Percentiles rank a stretch among this genome's conserved stretches.
Conservation (phyloP, 1,140 invertebrate genomes). For the Drosophila kohkoa region DNA sequence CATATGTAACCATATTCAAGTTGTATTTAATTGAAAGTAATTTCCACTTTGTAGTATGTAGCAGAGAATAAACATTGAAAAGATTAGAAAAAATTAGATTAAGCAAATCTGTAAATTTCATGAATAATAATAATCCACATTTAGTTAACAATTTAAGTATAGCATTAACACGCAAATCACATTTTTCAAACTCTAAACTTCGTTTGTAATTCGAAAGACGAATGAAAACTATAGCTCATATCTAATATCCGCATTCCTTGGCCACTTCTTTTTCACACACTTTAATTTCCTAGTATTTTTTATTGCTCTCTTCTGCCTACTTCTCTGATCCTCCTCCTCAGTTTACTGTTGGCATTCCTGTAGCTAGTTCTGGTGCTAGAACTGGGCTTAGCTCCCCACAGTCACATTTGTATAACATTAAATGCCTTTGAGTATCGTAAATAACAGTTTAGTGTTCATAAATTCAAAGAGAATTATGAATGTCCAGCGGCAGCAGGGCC, state of each 20-base stretch:
- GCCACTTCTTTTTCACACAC: slow-evolving; percentile 4
- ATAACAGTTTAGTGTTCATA: slow-evolving; percentile 77
- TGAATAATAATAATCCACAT: not conserved
- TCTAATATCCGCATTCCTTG: slow-evolving; percentile 18
- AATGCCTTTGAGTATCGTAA: slow-evolving; percentile 76
- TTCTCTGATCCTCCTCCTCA: not conserved
- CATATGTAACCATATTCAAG: no score
- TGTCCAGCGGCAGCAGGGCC: slow-evolving; percentile 47
- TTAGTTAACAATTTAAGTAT: no score
- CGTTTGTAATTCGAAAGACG: not conserved
- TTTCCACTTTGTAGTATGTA: no score
- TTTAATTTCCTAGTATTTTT: slow-evolving; percentile 51
- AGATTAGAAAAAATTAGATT: no score
- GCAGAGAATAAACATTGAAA: no score
- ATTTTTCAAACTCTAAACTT: not conserved
- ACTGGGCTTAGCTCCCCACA: slow-evolving; percentile 40
- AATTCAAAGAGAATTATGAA: slow-evolving; percentile 77
- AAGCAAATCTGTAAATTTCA: no score
- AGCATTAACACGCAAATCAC: not conserved
- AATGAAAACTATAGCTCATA: slow-evolving; percentile 8
- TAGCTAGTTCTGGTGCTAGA: not conserved
- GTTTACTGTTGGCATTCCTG: not conserved
- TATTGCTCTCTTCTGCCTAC: slow-evolving; percentile 10
- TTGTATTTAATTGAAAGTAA: no score
- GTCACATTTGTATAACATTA: slow-evolving; percentile 70